Evolutionary conservation across 1,140 invertebrate genomes (phyloP).

Genomic region (Philaenus spumarius): DNA sequence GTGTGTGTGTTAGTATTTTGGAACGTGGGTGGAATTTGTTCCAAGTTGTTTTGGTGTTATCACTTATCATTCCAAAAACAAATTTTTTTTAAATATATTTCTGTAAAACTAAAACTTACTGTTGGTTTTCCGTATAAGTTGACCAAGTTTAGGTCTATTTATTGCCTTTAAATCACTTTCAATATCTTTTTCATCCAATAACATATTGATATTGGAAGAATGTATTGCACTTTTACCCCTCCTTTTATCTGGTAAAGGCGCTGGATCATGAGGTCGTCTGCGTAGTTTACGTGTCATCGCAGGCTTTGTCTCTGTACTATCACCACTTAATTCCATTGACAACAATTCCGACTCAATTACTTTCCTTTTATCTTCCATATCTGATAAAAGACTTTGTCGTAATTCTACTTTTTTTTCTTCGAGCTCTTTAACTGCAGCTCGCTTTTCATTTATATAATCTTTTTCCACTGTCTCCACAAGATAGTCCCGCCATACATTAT

Average conservation of each 20-base stretch:
- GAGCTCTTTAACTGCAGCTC: constrained; percentile 82
- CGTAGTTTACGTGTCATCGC: constrained; percentile 78
- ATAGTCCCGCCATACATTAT: constrained; percentile 77
- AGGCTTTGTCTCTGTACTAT: constrained; percentile 52
- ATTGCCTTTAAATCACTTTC: constrained; percentile 82
- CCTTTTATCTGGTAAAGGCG: constrained; percentile 74
- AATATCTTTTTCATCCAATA: constrained; percentile 84
- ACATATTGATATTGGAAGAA: constrained; percentile 73
- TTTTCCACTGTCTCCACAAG: constrained; percentile 78
- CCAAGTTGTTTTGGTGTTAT: too few relatives aligned
- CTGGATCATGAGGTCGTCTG: constrained; percentile 86
- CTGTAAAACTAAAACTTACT: too few relatives aligned
- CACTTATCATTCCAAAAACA: too few relatives aligned
- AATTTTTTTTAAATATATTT: too few relatives aligned
- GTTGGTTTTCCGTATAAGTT: too few relatives aligned
- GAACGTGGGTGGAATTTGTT: too few relatives aligned
- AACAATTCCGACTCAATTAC: constrained; percentile 82
- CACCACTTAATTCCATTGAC: constrained; percentile 55
- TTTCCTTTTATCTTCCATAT: constrained; percentile 88
- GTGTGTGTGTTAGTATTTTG: too few relatives aligned
- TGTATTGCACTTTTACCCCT: constrained; percentile 60
- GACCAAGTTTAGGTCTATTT: not conserved
- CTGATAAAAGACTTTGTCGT: constrained; percentile 79
- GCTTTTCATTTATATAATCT: constrained; percentile 83
- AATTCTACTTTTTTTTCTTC: constrained; percentile 93